These are phyloP conservation scores for Candoia aspera DNA, from an alignment of 2,113 vertebrate species.

Conservation along the genomic window DNA sequence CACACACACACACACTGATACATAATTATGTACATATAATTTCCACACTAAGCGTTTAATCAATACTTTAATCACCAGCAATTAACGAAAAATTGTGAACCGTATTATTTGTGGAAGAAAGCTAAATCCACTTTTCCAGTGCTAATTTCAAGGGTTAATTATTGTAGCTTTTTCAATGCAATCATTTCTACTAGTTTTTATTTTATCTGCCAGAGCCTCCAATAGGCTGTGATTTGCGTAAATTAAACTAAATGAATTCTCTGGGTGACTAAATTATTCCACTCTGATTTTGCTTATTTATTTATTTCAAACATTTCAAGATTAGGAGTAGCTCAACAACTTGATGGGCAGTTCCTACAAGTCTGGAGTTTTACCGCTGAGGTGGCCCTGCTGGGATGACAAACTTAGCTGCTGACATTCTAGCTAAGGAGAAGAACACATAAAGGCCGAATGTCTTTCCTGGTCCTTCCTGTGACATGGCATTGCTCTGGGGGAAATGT, in stretches of 20 bases:
- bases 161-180: conserved; percentile 68
- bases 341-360: conserved; percentile 47
- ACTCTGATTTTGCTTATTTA: conserved; percentile 41
- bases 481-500: conserved; percentile 18
- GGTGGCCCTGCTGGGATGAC: conserved; percentile 43
- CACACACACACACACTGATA: not conserved
- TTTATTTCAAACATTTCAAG: not conserved
- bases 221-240: conserved; percentile 76
- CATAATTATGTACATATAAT: not conserved
- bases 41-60: conserved; percentile 49
- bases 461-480: not conserved
- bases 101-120: conserved; percentile 60
- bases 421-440: conserved; percentile 58
- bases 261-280: conserved; percentile 76
- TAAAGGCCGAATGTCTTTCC: conserved; percentile 51
- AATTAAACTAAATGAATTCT: conserved; percentile 77
- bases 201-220: conserved; percentile 75
- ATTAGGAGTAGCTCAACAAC: conserved; percentile 63
- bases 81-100: conserved; percentile 66
- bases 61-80: conserved; percentile 60
- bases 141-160: conserved; percentile 77
- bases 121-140: conserved; percentile 59
- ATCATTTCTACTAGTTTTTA: conserved; percentile 72
- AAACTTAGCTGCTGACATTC: conserved; percentile 46
- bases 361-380: conserved; percentile 40